Base-by-base conservation (phyloP, 1,140 invertebrate species). In the Latrodectus geometricus region DNA sequence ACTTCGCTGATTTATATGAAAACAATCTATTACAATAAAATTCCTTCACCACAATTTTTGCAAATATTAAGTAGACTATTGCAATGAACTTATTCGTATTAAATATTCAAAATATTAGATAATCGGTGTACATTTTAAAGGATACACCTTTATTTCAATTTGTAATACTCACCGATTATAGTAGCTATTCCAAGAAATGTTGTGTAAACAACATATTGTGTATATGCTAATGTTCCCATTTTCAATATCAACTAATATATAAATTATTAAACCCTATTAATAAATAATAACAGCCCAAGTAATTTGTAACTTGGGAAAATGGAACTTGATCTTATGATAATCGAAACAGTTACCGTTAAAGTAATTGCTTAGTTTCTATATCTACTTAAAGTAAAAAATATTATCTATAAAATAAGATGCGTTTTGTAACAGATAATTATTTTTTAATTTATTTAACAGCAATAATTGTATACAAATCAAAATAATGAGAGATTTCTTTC, bases 161-260 rank as follows among this genome's bases (percentile, higher is more conserved):
- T 61, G 17, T 61, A 15, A n/a, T 74, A 17, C 79, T 65, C 74
- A 83, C 80, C 80, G n/a, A 83, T 65, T 21, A 83, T 65, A 48
- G 72, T 74, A 65, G 74, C 52, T 83, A 83, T 65, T n/a, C 80
- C 70, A 9, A 74, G 15, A n/a, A 72, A 56, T 21, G 56, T 74
- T 11, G 80, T 50, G 74, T 83, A 83, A 56, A 83, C 80, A 49
- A 20, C 23, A 74, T 83, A 83, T 74, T 83, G 80, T 20, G 80
- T 74, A 49, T 50, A 61, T 61, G 80, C 80, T 74, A 83, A 49
- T 48, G 74, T 17, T 20, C 80, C 80, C 80, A 83, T 83, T 61
- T 74, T 83, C 9, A 56, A 72, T 52, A 69, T n/a, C 8, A 14
- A 61, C 8, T 61, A 61, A 61, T 11, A 4, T 61, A 14, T 61